phyloP scores from a whole-genome alignment of 2,888 invertebrate genomes.

The Acanthoscelides obtectus region DNA sequence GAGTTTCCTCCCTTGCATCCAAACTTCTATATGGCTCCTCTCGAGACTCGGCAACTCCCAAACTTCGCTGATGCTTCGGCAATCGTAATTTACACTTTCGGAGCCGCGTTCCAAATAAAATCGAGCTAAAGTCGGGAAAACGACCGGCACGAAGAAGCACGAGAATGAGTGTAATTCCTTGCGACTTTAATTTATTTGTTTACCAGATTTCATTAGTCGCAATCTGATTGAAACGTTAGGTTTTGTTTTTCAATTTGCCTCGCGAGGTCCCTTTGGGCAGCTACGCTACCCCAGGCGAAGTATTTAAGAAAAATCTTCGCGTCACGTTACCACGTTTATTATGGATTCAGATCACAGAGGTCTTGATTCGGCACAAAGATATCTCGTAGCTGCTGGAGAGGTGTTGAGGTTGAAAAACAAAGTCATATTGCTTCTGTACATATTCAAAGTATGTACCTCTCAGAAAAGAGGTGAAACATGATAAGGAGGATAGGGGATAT shows the following conservation, averaged over 20 bases:
- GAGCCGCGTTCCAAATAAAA: not conserved
- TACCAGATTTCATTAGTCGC: slow-evolving; percentile 6
- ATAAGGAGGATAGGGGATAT: no score
- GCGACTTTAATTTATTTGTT: slow-evolving; percentile 8
- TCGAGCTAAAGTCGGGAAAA: not conserved
- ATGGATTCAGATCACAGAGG: no score
- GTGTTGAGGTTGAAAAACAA: no score
- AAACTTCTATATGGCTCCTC: not conserved
- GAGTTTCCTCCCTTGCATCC: not conserved
- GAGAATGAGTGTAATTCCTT: not conserved
- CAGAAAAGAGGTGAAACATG: no score
- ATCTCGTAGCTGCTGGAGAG: no score
- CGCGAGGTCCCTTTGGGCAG: not conserved
- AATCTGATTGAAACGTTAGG: slow-evolving; percentile 10
- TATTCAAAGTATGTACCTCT: no score
- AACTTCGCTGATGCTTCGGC: not conserved
- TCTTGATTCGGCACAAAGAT: no score
- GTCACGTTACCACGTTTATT: no score
- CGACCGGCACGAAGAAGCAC: not conserved
- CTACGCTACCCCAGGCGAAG: no score
- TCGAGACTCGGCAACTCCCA: no score
- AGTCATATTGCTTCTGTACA: no score
- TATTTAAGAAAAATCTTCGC: no score
- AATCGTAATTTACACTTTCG: not conserved
- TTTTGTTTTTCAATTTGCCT: not conserved